Percentiles rank a stretch among this genome's conserved stretches.
Conservation (phyloP, 2,113 vertebrate species). For the Rhadina sibilatrix region DNA sequence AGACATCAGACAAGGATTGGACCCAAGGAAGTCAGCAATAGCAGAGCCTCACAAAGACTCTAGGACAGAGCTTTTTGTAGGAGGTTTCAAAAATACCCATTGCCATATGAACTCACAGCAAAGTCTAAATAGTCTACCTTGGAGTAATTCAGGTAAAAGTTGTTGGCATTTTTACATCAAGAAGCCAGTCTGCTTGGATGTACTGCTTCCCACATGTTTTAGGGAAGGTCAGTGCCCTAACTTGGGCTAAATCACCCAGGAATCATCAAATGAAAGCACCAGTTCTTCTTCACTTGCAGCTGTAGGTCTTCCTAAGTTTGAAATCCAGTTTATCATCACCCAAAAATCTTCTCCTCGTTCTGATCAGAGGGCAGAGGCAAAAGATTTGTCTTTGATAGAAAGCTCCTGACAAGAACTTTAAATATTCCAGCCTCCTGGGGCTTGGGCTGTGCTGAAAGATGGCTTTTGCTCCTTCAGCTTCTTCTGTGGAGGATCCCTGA, state of each 20-base stretch:
- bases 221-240: neutral
- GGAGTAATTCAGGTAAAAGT: neutral
- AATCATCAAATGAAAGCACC: neutral
- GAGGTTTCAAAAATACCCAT: neutral
- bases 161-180: neutral
- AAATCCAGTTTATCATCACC: neutral
- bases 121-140: neutral
- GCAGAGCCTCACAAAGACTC: neutral
- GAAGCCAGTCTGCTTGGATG: neutral
- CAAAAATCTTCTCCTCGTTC: neutral
- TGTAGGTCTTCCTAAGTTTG: neutral
- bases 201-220: neutral
- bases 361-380: neutral
- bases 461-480: neutral
- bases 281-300: neutral
- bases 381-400: neutral
- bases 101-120: neutral
- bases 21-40: neutral
- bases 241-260: neutral
- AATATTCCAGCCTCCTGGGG: neutral
- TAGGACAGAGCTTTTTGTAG: neutral
- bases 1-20: neutral
- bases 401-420: neutral
- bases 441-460: neutral
- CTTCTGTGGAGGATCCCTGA: neutral